phyloP scores from a whole-genome alignment of 2,888 invertebrate species.

The Sialis lutaria region DNA sequence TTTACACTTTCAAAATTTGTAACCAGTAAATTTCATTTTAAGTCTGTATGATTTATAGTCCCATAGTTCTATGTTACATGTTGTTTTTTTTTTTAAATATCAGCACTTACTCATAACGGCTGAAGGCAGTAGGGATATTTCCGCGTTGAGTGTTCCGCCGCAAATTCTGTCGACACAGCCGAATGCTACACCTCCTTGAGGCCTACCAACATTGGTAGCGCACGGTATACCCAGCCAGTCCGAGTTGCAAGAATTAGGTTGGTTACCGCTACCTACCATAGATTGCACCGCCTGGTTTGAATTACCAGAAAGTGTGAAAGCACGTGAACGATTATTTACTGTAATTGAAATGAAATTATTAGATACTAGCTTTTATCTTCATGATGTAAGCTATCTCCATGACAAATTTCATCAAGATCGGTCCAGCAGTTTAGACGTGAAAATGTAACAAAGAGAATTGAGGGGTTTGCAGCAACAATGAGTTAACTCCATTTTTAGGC shows the following conservation, averaged over 20 bases:
- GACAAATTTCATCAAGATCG: no score
- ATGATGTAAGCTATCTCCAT: constrained; percentile 1
- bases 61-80: no score
- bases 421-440: neutral
- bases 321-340: constrained; percentile 53
- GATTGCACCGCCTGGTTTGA: constrained; percentile 43
- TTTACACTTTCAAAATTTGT: no score
- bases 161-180: constrained; percentile 63
- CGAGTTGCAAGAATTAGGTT: constrained; percentile 47
- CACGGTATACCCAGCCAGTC: constrained; percentile 73
- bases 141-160: constrained; percentile 62
- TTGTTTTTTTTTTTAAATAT: no score
- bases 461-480: no score
- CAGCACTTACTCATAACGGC: constrained; percentile 51
- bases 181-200: constrained; percentile 8
- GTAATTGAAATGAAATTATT: constrained; percentile 13
- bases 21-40: no score
- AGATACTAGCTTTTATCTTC: neutral
- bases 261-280: constrained; percentile 48
- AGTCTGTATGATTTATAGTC: no score
- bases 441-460: neutral
- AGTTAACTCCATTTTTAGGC: no score
- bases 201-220: constrained; percentile 46
- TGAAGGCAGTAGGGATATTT: constrained; percentile 47
- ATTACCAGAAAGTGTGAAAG: constrained; percentile 65